Conservation (phyloP, 1,140 invertebrate genomes). For the Hyphantria cunea region DNA sequence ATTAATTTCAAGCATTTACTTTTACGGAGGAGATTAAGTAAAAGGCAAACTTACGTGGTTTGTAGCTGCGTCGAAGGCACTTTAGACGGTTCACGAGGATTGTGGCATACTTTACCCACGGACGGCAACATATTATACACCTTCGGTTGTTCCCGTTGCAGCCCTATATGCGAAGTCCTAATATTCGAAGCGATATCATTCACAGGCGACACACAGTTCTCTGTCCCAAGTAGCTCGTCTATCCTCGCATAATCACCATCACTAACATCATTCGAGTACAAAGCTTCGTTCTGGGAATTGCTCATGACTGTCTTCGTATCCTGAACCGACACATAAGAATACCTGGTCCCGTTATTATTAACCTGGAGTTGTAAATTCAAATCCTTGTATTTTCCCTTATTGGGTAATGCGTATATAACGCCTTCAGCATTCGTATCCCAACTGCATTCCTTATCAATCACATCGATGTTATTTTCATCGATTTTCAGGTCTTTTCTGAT, state of each 20-base stretch:
- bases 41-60: constrained; percentile 54
- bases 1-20: no score
- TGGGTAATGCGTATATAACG: constrained; percentile 79
- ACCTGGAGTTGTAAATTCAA: constrained; percentile 78
- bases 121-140: constrained; percentile 69
- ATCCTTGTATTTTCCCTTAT: constrained; percentile 80
- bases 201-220: constrained; percentile 70
- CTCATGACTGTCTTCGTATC: constrained; percentile 75
- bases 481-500: constrained; percentile 46
- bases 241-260: constrained; percentile 76
- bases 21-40: no score
- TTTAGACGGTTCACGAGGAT: constrained; percentile 61
- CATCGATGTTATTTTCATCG: constrained; percentile 53
- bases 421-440: constrained; percentile 78
- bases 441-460: constrained; percentile 73
- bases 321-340: constrained; percentile 75
- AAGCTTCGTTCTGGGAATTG: constrained; percentile 72
- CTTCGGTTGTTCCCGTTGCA: constrained; percentile 45
- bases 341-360: constrained; percentile 75
- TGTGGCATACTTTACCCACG: constrained; percentile 67
- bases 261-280: constrained; percentile 69
- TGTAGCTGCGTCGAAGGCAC: constrained; percentile 65
- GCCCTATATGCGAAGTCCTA: constrained; percentile 70
- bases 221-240: constrained; percentile 70
- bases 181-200: constrained; percentile 61